Evolutionary conservation across 2,113 vertebrate species (phyloP), one percentile per base, ranked within the genome.

Genomic region (Saccopteryx leptura): DNA sequence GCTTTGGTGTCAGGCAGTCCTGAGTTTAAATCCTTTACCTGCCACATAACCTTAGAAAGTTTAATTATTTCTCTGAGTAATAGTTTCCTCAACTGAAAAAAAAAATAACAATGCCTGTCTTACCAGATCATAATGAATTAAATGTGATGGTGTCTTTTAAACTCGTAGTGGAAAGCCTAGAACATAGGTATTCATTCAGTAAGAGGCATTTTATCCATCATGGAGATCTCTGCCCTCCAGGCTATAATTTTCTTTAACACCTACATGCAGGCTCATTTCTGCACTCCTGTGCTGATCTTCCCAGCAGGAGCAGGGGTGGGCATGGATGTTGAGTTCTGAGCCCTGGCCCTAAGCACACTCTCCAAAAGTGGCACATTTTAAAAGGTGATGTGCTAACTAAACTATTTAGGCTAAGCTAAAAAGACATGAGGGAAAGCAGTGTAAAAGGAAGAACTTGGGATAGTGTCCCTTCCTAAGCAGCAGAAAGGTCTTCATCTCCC

Each of bases 11-110:
- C 58, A 95, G 63, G 23, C 9, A 74, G 28, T 72, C 23, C 63
- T 68, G 52, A 86, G 46, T 82, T 89, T 21, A 76, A 85, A 81
- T 52, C n/a, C 60, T 54, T 86, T 94, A 31, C 21, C 48, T 82
- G 13, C 15, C 66, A 50, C 4, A 7, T 72, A 13, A 48, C 15
- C 7, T 56, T 81, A 31, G 26, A 58, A 95, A 90, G 61, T 50
- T 7, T 50, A 84, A 80, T 89, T 28, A 26, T 56, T n/a, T 90
- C 56, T 80, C 65, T 75, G 31, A 56, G 74, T 8, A 69, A 33
- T 72, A 19, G 50, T 79, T 90, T 96, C 92, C 54, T 92, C 9
- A 54, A 9, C 39, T 58, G 23, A n/a, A 74, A 28, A 74, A 56
- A 48, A 78, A 48, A n/a, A 81, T 10, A 74, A 17, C 9, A 72